Evolutionary conservation across 2,888 invertebrate genomes (phyloP), one percentile per base, ranked within the genome.

Genomic region (Ischnura elegans): DNA sequence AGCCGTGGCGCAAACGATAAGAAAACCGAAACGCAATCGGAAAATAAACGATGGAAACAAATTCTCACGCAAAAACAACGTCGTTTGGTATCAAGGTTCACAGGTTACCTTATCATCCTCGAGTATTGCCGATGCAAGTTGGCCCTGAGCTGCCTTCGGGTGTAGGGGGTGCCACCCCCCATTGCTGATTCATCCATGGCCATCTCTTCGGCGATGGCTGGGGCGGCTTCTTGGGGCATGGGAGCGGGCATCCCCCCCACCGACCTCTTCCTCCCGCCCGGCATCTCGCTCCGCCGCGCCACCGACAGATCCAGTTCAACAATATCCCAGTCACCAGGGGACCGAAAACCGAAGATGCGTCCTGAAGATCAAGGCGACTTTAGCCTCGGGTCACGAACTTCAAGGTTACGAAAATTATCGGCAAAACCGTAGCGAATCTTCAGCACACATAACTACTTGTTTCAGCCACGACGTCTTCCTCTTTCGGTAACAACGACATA

Each of bases 101-200:
- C 21, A 21, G n/a, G 55, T 66, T 94, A 94, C 94, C 94, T 95
- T 87, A 95, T 95, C 94, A 97, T 97, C 94, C 96, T 96, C 95
- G 96, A 96, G 96, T 97, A 97, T 95, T 97, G 96, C 94, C 96
- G 96, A 95, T 97, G 96, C 76, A 97, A 96, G 95, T 96, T 97
- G 94, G 96, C 96, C 95, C 96, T 96, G 94, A 96, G 96, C 95
- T 97, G 85, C 61, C 87, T 93, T n/a, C 93, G 66, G 36, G 90
- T 87, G 87, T 93, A 93, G 0, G 86, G 86, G 36, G 46, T n/a
- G 46, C 25, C 25, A 13, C 43, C 16, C 21, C 5, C 29, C 2
- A 43, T 55, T 1, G 93, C 36, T 25, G 93, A 29, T 21, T 85
- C 85, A 21, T 47, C 85, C n/a, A n/a, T n/a, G 46, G 42, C 43